Conservation (phyloP, 2,797 vertebrate genomes). For the Neosalanx taihuensis region DNA sequence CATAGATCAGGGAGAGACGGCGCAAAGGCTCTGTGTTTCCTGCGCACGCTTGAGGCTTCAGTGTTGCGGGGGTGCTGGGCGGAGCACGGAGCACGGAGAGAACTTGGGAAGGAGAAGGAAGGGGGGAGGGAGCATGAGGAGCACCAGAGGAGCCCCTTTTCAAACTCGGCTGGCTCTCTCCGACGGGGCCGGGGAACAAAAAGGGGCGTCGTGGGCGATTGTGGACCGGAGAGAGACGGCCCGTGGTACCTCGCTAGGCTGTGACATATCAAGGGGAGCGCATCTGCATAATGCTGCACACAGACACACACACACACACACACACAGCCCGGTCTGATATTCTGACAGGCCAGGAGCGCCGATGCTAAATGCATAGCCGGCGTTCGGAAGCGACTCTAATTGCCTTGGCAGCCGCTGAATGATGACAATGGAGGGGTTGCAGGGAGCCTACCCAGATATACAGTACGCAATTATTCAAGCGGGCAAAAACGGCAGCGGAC, state of each 20-base stretch:
- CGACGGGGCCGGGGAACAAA: conserved; percentile 39
- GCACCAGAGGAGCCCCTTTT: conserved; percentile 28
- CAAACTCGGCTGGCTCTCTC: conserved; percentile 24
- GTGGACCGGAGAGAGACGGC: conserved; percentile 40
- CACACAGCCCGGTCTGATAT: neutral
- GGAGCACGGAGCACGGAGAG: conserved; percentile 19
- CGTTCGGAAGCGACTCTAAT: conserved; percentile 47
- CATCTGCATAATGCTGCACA: conserved; percentile 42
- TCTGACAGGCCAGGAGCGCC: conserved; percentile 1
- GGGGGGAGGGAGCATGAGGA: no score
- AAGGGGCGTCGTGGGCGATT: conserved; percentile 31
- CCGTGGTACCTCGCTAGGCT: conserved; percentile 30
- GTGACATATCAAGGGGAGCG: conserved; percentile 22
- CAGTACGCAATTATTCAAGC: conserved; percentile 57
- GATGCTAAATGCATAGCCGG: conserved; percentile 1
- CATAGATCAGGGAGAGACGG: conserved; percentile 1
- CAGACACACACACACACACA: neutral
- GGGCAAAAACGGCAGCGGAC: conserved; percentile 58
- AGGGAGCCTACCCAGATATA: conserved; percentile 50
- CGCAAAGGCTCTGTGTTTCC: neutral
- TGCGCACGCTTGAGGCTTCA: no score
- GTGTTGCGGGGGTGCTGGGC: conserved; percentile 32
- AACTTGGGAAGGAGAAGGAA: conserved; percentile 10
- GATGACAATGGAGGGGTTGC: conserved; percentile 59
- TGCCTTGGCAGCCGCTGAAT: conserved; percentile 59